These are phyloP conservation scores for Gephyroberyx darwinii DNA, from an alignment of 2,797 vertebrate genomes.

Conservation along the genomic window DNA sequence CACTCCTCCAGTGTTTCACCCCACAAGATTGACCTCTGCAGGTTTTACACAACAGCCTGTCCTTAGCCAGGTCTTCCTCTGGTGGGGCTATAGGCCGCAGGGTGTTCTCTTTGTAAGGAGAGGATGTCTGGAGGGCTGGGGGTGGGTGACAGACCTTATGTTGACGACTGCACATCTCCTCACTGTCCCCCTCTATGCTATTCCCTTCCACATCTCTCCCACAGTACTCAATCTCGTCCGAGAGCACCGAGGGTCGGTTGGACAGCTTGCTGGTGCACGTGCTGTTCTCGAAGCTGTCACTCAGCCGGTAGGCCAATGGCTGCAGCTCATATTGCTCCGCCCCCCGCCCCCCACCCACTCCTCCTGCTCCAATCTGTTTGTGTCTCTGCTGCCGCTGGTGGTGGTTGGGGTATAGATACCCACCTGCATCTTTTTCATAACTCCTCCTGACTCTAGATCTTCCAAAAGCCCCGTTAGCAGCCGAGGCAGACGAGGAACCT, in stretches of 20 bases:
- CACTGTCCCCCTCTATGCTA: slow-evolving; percentile 60
- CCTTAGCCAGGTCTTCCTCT: slow-evolving; percentile 63
- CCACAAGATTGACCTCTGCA: slow-evolving; percentile 71
- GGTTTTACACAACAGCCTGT: slow-evolving; percentile 78
- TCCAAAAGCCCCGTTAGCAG: slow-evolving; percentile 84
- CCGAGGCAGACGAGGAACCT: slow-evolving; percentile 73
- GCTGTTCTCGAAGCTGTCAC: slow-evolving; percentile 98
- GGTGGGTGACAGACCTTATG: slow-evolving; percentile 69
- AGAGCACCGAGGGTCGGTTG: slow-evolving; percentile 93
- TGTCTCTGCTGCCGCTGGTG: slow-evolving; percentile 74
- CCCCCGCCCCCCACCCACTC: slow-evolving; percentile 62
- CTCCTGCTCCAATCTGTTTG: slow-evolving; percentile 55
- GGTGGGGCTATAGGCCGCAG: slow-evolving; percentile 51
- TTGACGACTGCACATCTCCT: slow-evolving; percentile 69
- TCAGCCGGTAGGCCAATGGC: slow-evolving; percentile 91
- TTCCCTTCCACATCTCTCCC: slow-evolving; percentile 72
- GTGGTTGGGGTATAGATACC: slow-evolving; percentile 80
- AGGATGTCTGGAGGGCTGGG: slow-evolving; percentile 93
- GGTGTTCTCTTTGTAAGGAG: slow-evolving; percentile 88
- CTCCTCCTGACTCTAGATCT: slow-evolving; percentile 75
- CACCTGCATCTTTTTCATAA: slow-evolving; percentile 75
- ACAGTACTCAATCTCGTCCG: slow-evolving; percentile 91
- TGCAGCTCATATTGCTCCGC: slow-evolving; percentile 96
- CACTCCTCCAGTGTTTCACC: slow-evolving; percentile 74
- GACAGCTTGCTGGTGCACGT: slow-evolving; percentile 98